These are phyloP conservation scores for Gallinago stenura DNA, from an alignment of 2,797 vertebrate species.

Conservation along the genomic window DNA sequence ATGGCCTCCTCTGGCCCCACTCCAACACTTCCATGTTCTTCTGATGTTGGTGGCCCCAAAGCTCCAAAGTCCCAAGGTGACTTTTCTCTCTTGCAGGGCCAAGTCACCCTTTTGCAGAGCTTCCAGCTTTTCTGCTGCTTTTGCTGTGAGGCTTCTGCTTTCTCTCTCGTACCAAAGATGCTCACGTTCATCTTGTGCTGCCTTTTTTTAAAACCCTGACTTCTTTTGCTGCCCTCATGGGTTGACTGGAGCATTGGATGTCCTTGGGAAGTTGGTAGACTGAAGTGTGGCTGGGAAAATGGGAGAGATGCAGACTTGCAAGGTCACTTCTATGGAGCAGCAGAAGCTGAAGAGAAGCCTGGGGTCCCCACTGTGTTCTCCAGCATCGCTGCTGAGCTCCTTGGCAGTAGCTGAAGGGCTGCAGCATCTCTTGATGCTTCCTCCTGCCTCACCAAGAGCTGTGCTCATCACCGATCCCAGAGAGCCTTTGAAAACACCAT, in stretches of 20 bases:
- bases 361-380: neutral
- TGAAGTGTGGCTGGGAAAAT: neutral
- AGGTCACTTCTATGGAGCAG: neutral
- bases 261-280: neutral
- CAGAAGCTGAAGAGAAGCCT: neutral
- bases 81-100: neutral
- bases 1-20: too few species aligned
- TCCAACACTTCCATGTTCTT: too few species aligned
- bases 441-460: neutral
- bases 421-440: neutral
- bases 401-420: neutral
- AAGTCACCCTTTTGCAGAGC: neutral
- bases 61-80: neutral
- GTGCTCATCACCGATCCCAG: neutral
- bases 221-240: neutral
- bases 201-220: neutral
- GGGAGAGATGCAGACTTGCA: accelerated
- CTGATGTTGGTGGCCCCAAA: too few species aligned
- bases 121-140: neutral
- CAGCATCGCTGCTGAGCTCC: too few species aligned
- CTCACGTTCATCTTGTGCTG: accelerated
- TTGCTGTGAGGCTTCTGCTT: neutral
- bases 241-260: accelerated
- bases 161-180: neutral
- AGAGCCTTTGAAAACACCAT: neutral